Percentiles rank a stretch among this genome's conserved stretches.
phyloP scores from a whole-genome alignment of 2,113 vertebrate genomes.

The Labrus mixtus region DNA sequence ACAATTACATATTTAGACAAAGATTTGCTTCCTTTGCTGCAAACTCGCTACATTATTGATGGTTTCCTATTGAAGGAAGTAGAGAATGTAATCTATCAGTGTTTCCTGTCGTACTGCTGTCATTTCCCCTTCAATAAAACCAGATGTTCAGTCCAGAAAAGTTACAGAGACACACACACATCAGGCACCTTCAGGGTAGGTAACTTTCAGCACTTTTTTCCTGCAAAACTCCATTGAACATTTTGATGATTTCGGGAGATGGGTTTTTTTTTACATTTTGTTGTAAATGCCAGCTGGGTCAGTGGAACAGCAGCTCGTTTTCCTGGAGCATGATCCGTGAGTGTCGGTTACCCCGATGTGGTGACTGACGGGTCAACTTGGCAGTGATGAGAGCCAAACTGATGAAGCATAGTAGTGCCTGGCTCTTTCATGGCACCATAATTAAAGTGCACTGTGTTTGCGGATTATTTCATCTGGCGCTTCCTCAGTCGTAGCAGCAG shows the following conservation, averaged over 20 bases:
- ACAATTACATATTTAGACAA: conserved; percentile 42
- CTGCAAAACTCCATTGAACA: conserved; percentile 1
- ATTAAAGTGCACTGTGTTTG: conserved; percentile 65
- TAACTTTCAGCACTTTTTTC: conserved; percentile 8
- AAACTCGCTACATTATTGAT: conserved; percentile 63
- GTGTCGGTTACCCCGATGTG: conserved; percentile 55
- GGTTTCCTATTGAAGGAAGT: conserved; percentile 77
- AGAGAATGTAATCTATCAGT: conserved; percentile 63
- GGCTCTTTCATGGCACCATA: conserved; percentile 54
- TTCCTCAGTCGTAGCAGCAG: conserved; percentile 14
- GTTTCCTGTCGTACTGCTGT: conserved; percentile 70
- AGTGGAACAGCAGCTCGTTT: conserved; percentile 27
- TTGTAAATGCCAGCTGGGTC: conserved; percentile 19
- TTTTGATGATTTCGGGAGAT: background rate
- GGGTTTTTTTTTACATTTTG: conserved; percentile 5
- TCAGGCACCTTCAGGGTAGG: conserved; percentile 37
- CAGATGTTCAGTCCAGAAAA: conserved; percentile 62
- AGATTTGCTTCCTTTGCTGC: conserved; percentile 55
- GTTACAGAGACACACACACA: conserved; percentile 25
- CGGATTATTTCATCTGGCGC: conserved; percentile 45
- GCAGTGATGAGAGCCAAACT: conserved; percentile 53
- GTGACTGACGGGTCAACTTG: conserved; percentile 48
- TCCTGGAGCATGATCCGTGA: conserved; percentile 24
- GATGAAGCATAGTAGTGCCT: conserved; percentile 38
- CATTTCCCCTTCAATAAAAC: conserved; percentile 62